Evolutionary conservation across 1,140 invertebrate genomes (phyloP), one percentile per base, ranked within the genome.

Genomic region (Zaprionus africanus): DNA sequence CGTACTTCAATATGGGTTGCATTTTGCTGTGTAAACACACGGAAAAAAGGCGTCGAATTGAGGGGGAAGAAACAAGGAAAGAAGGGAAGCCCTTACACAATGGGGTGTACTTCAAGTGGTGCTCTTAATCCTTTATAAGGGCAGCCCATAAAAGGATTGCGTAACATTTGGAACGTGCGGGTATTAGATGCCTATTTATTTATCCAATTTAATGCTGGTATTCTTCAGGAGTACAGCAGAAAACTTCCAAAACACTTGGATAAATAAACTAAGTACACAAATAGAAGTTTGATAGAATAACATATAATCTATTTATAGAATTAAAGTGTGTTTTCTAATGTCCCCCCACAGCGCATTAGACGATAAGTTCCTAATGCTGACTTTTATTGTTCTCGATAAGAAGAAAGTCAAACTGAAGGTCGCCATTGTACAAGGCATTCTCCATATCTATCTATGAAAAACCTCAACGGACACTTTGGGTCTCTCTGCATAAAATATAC

Each of bases 1-100:
- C 19, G 46, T 51, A 51, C 46, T 51, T 51, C 46, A 51, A 82
- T 80, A 90, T 90, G 85, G 85, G 85, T 78, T 79, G 72, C 31
- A 76, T 72, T 76, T 79, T 79, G 65, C 65, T 76, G 86, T 90
- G 86, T 90, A 90, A 90, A 90, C 86, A 90, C 76, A 86, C 22
- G 78, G 78, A 78, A 90, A 90, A 88, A 75, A 81, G 80, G 80
- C 84, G 78, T 78, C 67, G 64, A 71, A 79, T 90, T 77, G 79
- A 81, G 86, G 60, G 78, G 71, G 73, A 82, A 76, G 79, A 66
- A 58, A 60, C 5, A 57, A 46, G 38, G 26, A 51, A 5, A 2
- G n/a, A 49, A 5, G 9, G 46, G 46, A 24, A 59, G 12, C 51
- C 31, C 9, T 34, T 34, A 26, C 49, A 64, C 43, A 76, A 71